A percentile compares a stretch with the other conserved stretches of the same genome.
Conservation (phyloP, 2,113 vertebrate genomes). For the Notarius quadriscutis region DNA sequence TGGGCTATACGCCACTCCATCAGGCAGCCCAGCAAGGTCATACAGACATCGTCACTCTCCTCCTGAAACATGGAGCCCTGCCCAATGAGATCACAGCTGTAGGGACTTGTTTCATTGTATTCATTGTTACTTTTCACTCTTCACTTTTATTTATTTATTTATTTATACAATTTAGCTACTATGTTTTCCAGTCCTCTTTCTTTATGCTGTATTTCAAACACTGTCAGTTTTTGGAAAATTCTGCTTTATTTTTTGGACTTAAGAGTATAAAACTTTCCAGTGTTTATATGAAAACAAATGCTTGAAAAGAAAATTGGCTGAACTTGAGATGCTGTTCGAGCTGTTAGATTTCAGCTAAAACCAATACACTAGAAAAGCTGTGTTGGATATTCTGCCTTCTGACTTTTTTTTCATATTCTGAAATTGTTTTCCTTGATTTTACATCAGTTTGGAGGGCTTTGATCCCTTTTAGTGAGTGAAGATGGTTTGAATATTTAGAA, state of each 20-base stretch:
- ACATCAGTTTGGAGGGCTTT: neutral
- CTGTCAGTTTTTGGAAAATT: neutral
- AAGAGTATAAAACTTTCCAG: neutral
- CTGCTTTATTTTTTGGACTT: neutral
- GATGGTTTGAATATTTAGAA: neutral
- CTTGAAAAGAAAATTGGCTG: neutral
- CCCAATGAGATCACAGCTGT: conserved; percentile 92
- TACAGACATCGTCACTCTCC: conserved; percentile 88
- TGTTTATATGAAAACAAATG: neutral
- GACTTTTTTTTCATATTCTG: neutral
- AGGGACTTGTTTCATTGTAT: conserved; percentile 54
- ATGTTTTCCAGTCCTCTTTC: neutral
- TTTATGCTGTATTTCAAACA: neutral
- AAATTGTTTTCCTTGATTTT: neutral
- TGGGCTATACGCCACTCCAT: conserved; percentile 93
- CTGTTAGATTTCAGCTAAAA: neutral
- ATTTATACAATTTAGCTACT: neutral
- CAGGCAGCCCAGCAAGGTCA: conserved; percentile 96
- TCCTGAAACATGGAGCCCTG: conserved; percentile 88
- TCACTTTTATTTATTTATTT: neutral
- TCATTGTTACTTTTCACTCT: neutral
- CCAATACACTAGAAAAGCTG: neutral
- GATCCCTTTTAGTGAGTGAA: neutral
- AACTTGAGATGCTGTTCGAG: neutral
- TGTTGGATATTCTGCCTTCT: neutral